Percentiles rank a stretch among this genome's conserved stretches.
These are phyloP conservation scores for Plotosus lineatus DNA, from an alignment of 2,113 vertebrate genomes.

Conservation along the genomic window DNA sequence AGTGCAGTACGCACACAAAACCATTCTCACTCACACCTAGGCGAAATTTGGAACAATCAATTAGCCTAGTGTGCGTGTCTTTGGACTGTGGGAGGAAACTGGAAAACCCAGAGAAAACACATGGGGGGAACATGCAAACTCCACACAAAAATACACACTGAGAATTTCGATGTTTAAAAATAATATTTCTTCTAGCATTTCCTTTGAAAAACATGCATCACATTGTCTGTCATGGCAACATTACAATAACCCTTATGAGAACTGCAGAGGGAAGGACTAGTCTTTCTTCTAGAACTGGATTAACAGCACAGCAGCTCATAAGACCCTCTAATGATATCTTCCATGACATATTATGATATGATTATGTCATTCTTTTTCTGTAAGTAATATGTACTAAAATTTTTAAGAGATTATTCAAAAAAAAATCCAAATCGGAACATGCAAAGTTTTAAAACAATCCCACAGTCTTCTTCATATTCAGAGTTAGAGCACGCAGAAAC, in stretches of 20 bases:
- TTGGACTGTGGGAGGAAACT: too few species aligned
- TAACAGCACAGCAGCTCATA: not conserved
- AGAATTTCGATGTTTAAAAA: too few species aligned
- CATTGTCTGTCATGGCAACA: not conserved
- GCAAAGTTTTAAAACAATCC: constrained; percentile 23
- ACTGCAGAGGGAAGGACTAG: not conserved
- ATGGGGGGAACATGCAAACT: too few species aligned
- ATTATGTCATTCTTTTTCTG: not conserved
- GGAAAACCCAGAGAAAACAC: too few species aligned
- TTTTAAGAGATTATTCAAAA: not conserved
- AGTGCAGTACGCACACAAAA: too few species aligned
- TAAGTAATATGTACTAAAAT: not conserved
- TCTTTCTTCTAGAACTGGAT: not conserved
- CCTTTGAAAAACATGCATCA: not conserved
- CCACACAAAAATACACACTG: too few species aligned
- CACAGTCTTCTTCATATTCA: not conserved
- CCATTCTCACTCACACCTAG: too few species aligned
- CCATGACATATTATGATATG: constrained; percentile 14
- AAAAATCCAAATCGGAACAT: constrained; percentile 21
- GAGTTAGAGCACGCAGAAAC: constrained; percentile 13
- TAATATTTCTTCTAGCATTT: not conserved
- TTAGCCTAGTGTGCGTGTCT: too few species aligned
- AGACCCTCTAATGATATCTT: not conserved
- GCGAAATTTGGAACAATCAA: too few species aligned
- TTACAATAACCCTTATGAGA: not conserved